These are phyloP conservation scores for Lycorma delicatula DNA, from an alignment of 1,140 invertebrate genomes.

Conservation along the genomic window DNA sequence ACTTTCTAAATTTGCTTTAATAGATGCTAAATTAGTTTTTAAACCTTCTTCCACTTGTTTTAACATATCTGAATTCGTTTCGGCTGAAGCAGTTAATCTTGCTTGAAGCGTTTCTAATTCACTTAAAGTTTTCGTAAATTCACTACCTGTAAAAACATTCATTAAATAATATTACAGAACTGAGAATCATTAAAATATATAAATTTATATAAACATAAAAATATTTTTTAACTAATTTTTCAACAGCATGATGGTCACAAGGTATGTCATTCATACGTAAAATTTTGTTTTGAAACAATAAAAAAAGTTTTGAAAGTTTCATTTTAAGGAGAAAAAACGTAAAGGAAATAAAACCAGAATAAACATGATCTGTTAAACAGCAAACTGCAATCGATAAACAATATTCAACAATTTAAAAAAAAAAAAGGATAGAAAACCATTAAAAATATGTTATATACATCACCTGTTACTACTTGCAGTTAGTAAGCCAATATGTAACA, in stretches of 20 bases:
- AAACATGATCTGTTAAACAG: too few species aligned
- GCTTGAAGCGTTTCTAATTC: conserved; percentile 74
- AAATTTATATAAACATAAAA: conserved; percentile 13
- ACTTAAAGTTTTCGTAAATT: conserved; percentile 73
- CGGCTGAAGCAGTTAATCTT: conserved; percentile 58
- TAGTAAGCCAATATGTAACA: too few species aligned
- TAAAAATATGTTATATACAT: too few species aligned
- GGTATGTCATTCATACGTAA: too few species aligned
- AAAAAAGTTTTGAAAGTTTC: too few species aligned
- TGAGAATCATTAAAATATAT: conserved; percentile 17
- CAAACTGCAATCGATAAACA: too few species aligned
- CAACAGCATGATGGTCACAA: neutral
- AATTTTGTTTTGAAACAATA: too few species aligned
- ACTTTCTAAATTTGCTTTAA: conserved; percentile 21
- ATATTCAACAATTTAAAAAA: too few species aligned
- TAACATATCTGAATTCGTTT: conserved; percentile 67
- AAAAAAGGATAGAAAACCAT: too few species aligned
- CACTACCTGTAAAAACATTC: conserved; percentile 58
- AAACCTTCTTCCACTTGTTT: conserved; percentile 74
- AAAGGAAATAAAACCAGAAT: too few species aligned
- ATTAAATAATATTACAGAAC: conserved; percentile 19
- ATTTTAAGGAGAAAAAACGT: too few species aligned
- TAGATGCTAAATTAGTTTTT: conserved; percentile 17
- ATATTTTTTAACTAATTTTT: neutral
- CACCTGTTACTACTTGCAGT: too few species aligned